Evolutionary conservation across 1,140 invertebrate genomes (phyloP).

Genomic region (Magallana gigas): DNA sequence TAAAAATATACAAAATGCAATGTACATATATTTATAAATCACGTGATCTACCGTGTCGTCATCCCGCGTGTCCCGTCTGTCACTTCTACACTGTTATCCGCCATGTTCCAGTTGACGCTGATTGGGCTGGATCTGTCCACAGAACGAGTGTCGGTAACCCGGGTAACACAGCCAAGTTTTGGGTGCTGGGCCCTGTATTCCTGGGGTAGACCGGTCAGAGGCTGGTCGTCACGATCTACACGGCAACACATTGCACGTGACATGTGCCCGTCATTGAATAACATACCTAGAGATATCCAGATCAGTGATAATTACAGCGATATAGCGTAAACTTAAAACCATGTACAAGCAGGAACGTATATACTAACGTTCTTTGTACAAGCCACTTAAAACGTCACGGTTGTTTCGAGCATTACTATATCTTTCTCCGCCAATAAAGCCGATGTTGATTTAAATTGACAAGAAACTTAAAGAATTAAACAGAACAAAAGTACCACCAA

Average conservation of each 20-base stretch:
- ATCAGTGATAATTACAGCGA: too few species aligned
- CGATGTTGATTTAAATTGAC: too few species aligned
- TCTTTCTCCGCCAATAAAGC: too few species aligned
- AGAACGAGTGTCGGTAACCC: constrained; percentile 67
- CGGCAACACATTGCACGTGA: constrained; percentile 77
- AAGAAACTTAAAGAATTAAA: too few species aligned
- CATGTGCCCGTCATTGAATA: constrained; percentile 78
- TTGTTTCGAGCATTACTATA: too few species aligned
- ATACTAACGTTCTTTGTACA: too few species aligned
- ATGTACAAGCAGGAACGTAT: too few species aligned
- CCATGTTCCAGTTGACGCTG: constrained; percentile 77
- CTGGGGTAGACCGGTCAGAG: not conserved
- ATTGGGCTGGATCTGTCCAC: constrained; percentile 71
- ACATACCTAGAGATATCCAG: constrained; percentile 63
- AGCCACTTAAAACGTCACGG: too few species aligned
- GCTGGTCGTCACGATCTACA: constrained; percentile 46
- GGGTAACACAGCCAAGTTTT: constrained; percentile 48
- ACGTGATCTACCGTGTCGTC: not conserved
- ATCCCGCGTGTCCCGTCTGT: constrained; percentile 72
- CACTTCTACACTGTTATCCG: constrained; percentile 70
- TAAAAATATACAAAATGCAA: too few species aligned
- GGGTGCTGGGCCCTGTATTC: constrained; percentile 59
- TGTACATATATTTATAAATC: too few species aligned
- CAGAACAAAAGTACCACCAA: too few species aligned
- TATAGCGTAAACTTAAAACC: too few species aligned